A percentile compares a stretch with the other conserved stretches of the same genome.
Evolutionary conservation across 1,140 invertebrate genomes (phyloP).

Genomic region (Drosophila tani): DNA sequence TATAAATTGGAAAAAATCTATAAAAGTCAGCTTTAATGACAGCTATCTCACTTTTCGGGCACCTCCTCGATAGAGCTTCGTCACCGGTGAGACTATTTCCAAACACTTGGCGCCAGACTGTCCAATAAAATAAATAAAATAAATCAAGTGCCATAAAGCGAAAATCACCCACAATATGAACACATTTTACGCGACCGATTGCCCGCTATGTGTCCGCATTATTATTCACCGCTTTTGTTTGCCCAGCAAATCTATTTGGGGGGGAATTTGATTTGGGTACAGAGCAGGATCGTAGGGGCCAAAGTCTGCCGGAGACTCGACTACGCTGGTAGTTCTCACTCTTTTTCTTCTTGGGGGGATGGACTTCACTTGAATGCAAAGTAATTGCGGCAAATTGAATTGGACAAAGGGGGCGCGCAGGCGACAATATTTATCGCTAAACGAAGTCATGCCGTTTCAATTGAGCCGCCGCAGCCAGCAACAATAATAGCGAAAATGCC

Average conservation of each 20-base stretch:
- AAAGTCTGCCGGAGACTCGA: slow-evolving; percentile 7
- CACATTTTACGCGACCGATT: slow-evolving; percentile 16
- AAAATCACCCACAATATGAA: slow-evolving; percentile 21
- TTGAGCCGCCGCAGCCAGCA: slow-evolving; percentile 61
- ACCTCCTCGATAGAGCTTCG: slow-evolving; percentile 1
- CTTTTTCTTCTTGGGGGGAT: slow-evolving; percentile 17
- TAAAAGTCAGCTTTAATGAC: slow-evolving; percentile 1
- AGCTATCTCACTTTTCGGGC: slow-evolving; percentile 2
- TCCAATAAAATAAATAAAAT: slow-evolving; percentile 40
- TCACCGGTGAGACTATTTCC: slow-evolving; percentile 1
- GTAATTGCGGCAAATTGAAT: slow-evolving; percentile 81
- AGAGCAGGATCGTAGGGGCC: slow-evolving; percentile 23
- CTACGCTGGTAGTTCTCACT: slow-evolving; percentile 6
- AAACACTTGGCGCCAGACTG: slow-evolving; percentile 4
- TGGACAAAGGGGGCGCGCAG: slow-evolving; percentile 51
- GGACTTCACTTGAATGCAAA: slow-evolving; percentile 59
- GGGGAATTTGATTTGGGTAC: slow-evolving; percentile 67
- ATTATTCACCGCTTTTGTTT: slow-evolving; percentile 53
- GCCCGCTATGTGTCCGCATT: background rate
- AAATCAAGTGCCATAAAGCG: slow-evolving; percentile 39
- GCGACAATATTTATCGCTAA: slow-evolving; percentile 73
- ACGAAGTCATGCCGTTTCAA: slow-evolving; percentile 82
- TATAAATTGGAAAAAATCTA: background rate
- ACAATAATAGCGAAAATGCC: slow-evolving; percentile 28
- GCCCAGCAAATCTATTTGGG: slow-evolving; percentile 60